Base-by-base conservation (phyloP, 1,140 invertebrate genomes). In the Hyposmocoma kahamanoa region DNA sequence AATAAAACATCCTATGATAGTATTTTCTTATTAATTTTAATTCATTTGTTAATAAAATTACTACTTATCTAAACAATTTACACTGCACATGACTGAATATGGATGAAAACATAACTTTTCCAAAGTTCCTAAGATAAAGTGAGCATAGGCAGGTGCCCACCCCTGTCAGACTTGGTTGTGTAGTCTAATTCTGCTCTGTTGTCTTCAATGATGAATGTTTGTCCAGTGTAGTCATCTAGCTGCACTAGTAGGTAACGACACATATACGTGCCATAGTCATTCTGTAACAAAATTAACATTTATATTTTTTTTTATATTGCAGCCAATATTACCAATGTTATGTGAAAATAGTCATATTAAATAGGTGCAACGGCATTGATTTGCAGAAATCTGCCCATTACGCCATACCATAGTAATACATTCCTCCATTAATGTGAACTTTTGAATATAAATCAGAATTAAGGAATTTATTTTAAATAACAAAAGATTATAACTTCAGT, bases 241-340 rank as follows among this genome's bases (percentile, higher is more conserved):
- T 96, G 90, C 1, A 97, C 92, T 67, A 96, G 91, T 22, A 98
- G 69, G 79, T 96, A 97, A 54, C 91, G 88, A 67, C 95, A 97
- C 53, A 93, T 90, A 72, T 92, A 96, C 36, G 93, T 90, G 3
- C 93, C 93, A 58, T 88, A 87, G 22, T 91, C 88, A 86, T 93
- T 90, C 93, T 96, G 79, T 36, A 92, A 91, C 2, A 30, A 36
- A 32, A 17, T 49, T 47, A 51, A 20, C 17, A 45, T 43, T 54
- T 1, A 13, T 30, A 3, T 30, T n/a, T n/a, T 30, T 30, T 30
- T 8, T 2, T 30, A 26, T 2, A 30, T 30, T n/a, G 9, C 9
- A 21, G 38, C 44, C 24, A 22, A 4, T 15, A 19, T 21, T 48
- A 50, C 13, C 13, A 10, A 17, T 4, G 1, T 30, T 30, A 10